A percentile compares a stretch with the other conserved stretches of the same genome.
phyloP scores from a whole-genome alignment of 2,113 vertebrate species.

The Penelope pileata region DNA sequence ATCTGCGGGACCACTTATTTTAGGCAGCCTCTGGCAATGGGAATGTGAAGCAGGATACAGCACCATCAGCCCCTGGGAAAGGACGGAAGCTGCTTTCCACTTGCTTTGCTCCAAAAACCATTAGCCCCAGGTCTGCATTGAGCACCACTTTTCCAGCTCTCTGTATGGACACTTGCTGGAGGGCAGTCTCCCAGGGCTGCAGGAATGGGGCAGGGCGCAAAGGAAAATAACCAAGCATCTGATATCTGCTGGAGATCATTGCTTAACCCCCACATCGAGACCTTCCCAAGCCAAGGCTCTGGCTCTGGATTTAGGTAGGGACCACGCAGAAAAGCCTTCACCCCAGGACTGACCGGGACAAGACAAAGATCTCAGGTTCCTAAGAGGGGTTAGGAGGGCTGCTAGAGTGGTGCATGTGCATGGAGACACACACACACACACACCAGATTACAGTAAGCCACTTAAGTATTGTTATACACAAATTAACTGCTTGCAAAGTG shows the following conservation, averaged over 20 bases:
- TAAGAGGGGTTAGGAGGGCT: neutral
- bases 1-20: neutral
- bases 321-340: neutral
- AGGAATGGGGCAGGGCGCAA: neutral
- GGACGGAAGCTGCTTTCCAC: neutral
- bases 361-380: neutral
- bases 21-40: neutral
- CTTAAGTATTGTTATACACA: slow-evolving; percentile 35
- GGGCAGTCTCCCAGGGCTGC: no score
- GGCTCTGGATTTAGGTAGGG: neutral
- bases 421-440: neutral
- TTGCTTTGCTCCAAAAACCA: neutral
- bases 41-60: neutral
- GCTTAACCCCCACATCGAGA: neutral
- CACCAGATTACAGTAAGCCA: neutral
- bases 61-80: neutral
- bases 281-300: neutral
- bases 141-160: neutral
- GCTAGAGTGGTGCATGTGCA: neutral
- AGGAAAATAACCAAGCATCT: neutral
- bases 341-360: accelerated
- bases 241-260: neutral
- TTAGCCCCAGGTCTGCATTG: neutral
- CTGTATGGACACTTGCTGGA: accelerated
- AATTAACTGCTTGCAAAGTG: slow-evolving; percentile 24